Conservation (phyloP, 2,113 vertebrate genomes). For the Cyphomyrus plagiostoma region DNA sequence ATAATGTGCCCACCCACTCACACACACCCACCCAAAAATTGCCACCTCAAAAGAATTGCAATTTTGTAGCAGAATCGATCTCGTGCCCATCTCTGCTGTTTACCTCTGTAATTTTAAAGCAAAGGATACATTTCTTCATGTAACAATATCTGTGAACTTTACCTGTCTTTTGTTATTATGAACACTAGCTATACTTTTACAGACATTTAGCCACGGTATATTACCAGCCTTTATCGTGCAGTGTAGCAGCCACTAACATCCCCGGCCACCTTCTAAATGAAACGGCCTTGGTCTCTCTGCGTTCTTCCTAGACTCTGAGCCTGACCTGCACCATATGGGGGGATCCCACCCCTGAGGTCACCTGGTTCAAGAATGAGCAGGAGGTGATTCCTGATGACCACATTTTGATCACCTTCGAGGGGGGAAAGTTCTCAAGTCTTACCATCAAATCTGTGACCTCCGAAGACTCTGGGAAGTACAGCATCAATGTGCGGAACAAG, state of each 20-base stretch:
- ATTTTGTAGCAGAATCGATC: not conserved
- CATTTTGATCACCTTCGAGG: slow-evolving; percentile 70
- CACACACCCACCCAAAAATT: no score
- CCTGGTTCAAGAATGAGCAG: slow-evolving; percentile 95
- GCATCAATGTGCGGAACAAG: slow-evolving; percentile 92
- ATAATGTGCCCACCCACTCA: no score
- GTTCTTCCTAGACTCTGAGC: slow-evolving; percentile 73
- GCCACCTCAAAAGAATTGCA: not conserved
- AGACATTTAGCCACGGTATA: not conserved
- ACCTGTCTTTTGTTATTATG: not conserved
- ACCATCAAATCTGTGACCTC: slow-evolving; percentile 79
- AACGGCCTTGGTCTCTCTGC: not conserved
- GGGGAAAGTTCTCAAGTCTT: slow-evolving; percentile 78
- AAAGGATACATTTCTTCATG: not conserved
- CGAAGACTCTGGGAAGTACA: slow-evolving; percentile 94
- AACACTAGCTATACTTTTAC: no score
- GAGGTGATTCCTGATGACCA: slow-evolving; percentile 71
- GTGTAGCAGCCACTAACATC: not conserved
- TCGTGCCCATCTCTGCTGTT: not conserved
- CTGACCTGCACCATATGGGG: slow-evolving; percentile 94
- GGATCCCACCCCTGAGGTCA: slow-evolving; percentile 83
- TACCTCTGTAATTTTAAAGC: not conserved
- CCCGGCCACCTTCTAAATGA: not conserved
- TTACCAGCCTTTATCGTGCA: not conserved
- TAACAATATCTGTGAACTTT: not conserved